These are phyloP conservation scores for Notoglanidium macrostoma DNA, from an alignment of 2,797 vertebrate species.

Conservation along the genomic window DNA sequence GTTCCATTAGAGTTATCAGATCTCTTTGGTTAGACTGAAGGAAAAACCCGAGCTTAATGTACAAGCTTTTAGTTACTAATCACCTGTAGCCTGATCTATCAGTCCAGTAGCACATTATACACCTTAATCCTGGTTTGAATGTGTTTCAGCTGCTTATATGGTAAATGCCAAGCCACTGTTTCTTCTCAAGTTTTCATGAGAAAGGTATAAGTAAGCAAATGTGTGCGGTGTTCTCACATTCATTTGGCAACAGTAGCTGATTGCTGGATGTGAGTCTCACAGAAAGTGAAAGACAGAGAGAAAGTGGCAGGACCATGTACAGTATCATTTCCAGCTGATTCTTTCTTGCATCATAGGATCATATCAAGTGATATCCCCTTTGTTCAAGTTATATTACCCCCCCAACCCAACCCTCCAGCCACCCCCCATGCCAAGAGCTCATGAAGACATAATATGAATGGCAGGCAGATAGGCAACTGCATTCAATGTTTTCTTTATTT, in stretches of 20 bases:
- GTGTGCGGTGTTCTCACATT: background rate
- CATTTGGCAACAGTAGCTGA: background rate
- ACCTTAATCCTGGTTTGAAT: background rate
- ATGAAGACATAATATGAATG: background rate
- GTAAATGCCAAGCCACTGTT: background rate
- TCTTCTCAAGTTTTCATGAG: slow-evolving; percentile 4
- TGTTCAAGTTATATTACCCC: background rate
- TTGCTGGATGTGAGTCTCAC: background rate
- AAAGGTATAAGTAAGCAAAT: background rate
- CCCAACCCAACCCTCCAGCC: background rate
- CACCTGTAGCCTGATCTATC: slow-evolving; percentile 18
- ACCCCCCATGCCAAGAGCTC: too few species aligned
- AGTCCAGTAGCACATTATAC: background rate
- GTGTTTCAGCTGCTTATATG: background rate
- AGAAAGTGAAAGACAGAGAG: background rate
- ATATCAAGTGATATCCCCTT: background rate
- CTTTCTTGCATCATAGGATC: background rate
- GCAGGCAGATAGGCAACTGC: background rate
- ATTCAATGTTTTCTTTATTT: background rate
- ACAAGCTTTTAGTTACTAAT: slow-evolving; percentile 37
- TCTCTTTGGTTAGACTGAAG: background rate
- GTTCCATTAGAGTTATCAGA: background rate
- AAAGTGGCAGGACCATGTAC: background rate
- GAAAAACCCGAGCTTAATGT: background rate
- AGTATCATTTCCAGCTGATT: background rate